Evolutionary conservation across 2,113 vertebrate species (phyloP).

Genomic region (Leucosticte australis): DNA sequence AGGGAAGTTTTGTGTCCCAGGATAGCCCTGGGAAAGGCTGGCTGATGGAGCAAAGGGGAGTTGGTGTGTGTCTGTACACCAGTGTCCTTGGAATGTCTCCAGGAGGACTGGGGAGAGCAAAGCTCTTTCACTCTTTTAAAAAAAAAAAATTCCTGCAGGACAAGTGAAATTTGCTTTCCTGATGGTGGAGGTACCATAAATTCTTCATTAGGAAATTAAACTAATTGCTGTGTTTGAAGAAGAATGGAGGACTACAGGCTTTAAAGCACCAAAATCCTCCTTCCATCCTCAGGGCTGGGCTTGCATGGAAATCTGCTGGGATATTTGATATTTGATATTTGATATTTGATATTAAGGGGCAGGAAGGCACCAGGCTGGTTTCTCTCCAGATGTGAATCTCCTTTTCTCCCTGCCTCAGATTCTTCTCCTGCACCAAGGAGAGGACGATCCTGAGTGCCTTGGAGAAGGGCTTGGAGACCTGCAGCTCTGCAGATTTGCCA

Average conservation of each 20-base stretch:
- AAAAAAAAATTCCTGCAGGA: background rate
- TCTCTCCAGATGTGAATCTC: background rate
- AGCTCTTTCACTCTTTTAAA: background rate
- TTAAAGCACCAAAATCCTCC: background rate
- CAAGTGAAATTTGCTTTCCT: background rate
- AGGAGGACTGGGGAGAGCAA: background rate
- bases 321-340: background rate
- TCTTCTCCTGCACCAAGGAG: background rate
- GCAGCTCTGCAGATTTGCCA: background rate
- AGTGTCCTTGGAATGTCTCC: background rate
- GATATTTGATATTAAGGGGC: background rate
- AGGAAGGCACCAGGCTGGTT: background rate
- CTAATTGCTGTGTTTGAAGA: background rate
- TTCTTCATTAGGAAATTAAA: background rate
- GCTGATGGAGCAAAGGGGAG: background rate
- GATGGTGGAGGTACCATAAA: background rate
- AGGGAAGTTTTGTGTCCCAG: background rate
- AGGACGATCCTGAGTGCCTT: background rate
- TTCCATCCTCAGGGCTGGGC: background rate
- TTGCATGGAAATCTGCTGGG: background rate
- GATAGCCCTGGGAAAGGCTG: background rate
- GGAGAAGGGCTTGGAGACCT: background rate
- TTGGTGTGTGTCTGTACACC: fast-evolving
- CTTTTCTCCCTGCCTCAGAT: background rate
- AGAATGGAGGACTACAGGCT: background rate